Evolutionary conservation across 2,888 invertebrate species (phyloP), one percentile per base, ranked within the genome.

Genomic region (Agriopis marginaria): DNA sequence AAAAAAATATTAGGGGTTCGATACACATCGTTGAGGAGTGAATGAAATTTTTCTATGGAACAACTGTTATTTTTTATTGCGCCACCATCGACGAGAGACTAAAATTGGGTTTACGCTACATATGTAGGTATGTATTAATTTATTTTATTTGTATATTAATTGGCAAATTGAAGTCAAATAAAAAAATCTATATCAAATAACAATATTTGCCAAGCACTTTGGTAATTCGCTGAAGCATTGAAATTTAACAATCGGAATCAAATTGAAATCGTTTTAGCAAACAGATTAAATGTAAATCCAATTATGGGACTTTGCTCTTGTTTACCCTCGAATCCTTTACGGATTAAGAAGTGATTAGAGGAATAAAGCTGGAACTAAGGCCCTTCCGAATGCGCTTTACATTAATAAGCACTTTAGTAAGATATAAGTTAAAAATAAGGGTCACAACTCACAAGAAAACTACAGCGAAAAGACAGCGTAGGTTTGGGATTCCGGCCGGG

Each of bases 231-330:
- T 61, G 56, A 58, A 8, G 58, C 51, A 51, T 67, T 58, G 63
- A 39, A 67, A 51, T 56, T 58, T 63, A 58, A 67, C 67, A 67
- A 63, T 66, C 44, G 65, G 14, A 50, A 23, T 54, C 23, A 45
- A 58, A 67, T 63, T 63, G 51, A 47, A 58, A 63, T 58, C 67
- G 67, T 58, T 63, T 59, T 51, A 17, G 58, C 58, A 58, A 63
- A 67, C 63, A 67, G 61, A 63, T 67, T 67, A 67, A 63, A 62
- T 63, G 63, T 58, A 58, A 67, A 63, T 63, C 62, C 67, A 67
- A 63, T 67, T 63, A 56, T 51, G 62, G 50, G 58, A 50, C 39
- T 62, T 62, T 56, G 56, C 56, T 67, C 50, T 63, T 53, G 67
- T 44, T 67, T 62, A 63, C 51, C 63, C 63, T 47, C 39, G 53